phyloP scores from a whole-genome alignment of 2,113 vertebrate species.

The Dromaius novaehollandiae region DNA sequence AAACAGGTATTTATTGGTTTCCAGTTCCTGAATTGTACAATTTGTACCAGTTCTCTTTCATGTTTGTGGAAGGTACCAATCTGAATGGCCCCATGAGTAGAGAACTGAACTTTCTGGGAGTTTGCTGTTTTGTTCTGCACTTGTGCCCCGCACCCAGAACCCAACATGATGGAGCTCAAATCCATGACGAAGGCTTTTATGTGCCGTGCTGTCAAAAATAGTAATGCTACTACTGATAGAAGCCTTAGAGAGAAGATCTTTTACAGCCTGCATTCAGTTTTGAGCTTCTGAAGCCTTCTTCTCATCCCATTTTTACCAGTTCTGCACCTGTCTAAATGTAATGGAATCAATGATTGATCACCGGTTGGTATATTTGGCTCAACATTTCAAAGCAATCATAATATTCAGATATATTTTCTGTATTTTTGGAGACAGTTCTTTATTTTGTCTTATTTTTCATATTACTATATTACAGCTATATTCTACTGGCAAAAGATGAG shows the following conservation, averaged over 20 bases:
- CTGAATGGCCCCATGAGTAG: background rate
- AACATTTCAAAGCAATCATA: background rate
- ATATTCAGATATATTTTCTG: background rate
- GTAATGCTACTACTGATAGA: background rate
- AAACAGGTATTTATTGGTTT: background rate
- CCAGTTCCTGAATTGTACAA: background rate
- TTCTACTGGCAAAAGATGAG: background rate
- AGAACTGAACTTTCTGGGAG: background rate
- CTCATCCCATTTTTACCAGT: background rate
- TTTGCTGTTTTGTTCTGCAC: background rate
- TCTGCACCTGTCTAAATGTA: background rate
- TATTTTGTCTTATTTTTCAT: background rate
- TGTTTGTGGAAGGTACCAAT: background rate
- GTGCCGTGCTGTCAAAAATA: background rate
- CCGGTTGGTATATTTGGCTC: background rate
- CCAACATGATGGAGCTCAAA: background rate
- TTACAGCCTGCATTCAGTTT: background rate
- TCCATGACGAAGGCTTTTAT: background rate
- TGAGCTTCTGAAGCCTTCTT: background rate
- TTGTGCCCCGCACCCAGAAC: background rate
- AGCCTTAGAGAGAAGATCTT: background rate
- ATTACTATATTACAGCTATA: background rate
- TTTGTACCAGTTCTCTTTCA: background rate
- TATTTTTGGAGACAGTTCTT: background rate
- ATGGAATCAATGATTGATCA: background rate